These are phyloP conservation scores for Drosophila eohydei DNA, from an alignment of 2,888 invertebrate genomes.

Conservation along the genomic window DNA sequence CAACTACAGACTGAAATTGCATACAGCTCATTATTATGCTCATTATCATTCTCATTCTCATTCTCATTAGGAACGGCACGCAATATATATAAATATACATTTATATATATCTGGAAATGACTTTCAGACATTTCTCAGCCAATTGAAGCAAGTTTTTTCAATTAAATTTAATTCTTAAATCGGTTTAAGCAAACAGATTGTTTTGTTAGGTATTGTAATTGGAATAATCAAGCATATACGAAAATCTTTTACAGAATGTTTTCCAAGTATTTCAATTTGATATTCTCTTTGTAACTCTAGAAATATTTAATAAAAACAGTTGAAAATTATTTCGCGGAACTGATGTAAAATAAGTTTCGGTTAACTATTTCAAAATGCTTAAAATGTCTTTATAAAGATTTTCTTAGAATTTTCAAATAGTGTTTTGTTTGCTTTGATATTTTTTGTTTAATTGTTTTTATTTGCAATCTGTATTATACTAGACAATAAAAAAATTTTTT, in stretches of 20 bases:
- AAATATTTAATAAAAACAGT: neutral
- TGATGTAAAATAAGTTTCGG: neutral
- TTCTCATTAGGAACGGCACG: constrained; percentile 25
- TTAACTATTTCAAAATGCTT: neutral
- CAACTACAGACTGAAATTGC: constrained; percentile 24
- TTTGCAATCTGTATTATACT: no score
- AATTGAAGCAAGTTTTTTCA: constrained; percentile 12
- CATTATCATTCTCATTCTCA: constrained; percentile 11
- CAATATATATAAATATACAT: constrained; percentile 1
- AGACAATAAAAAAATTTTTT: no score
- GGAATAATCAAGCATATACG: neutral
- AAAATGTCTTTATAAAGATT: neutral
- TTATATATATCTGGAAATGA: constrained; percentile 5
- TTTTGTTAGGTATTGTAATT: constrained; percentile 10
- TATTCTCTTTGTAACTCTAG: neutral
- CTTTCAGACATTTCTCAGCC: constrained; percentile 23
- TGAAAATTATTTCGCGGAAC: neutral
- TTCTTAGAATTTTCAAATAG: neutral
- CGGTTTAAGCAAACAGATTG: constrained; percentile 9
- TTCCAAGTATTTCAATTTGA: neutral
- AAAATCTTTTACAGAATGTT: neutral
- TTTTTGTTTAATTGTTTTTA: no score
- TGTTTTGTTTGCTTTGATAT: no score
- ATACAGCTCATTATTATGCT: constrained; percentile 30
- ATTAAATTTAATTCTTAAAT: constrained; percentile 20